Evolutionary conservation across 2,888 invertebrate genomes (phyloP).

Genomic region (Leucophenga montana): DNA sequence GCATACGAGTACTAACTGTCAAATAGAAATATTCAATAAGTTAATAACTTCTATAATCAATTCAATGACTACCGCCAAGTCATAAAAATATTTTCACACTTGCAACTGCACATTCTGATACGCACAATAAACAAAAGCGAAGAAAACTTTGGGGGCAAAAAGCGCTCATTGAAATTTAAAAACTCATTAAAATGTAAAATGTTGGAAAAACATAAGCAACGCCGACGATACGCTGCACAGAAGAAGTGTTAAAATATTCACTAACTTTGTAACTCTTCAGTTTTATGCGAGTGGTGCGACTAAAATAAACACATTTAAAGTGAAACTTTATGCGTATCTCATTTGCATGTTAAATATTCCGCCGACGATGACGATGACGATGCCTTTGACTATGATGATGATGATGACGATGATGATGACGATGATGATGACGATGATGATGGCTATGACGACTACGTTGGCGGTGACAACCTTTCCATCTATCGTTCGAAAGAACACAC

Average conservation of each 20-base stretch:
- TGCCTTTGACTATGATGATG: not conserved
- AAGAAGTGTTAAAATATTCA: constrained; percentile 65
- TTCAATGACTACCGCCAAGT: not conserved
- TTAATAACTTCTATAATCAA: not conserved
- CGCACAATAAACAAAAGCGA: too few species aligned
- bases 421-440: not conserved
- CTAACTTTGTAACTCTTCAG: constrained; percentile 64
- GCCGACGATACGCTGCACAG: constrained; percentile 33
- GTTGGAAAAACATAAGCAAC: constrained; percentile 15
- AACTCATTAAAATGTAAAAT: constrained; percentile 32
- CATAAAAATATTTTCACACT: constrained; percentile 15
- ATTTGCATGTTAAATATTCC: constrained; percentile 35
- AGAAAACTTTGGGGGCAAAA: not conserved
- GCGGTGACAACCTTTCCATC: not conserved
- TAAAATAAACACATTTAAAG: constrained; percentile 66
- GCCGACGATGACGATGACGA: not conserved
- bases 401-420: not conserved
- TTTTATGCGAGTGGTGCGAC: constrained; percentile 53
- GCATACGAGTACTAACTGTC: too few species aligned
- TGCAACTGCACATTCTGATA: not conserved
- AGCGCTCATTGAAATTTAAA: constrained; percentile 28
- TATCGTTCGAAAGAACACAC: not conserved
- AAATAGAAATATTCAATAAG: too few species aligned
- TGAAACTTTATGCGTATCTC: constrained; percentile 64
- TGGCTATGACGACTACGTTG: not conserved